phyloP scores from a whole-genome alignment of 2,113 vertebrate species.

The Lampris megalopsis region DNA sequence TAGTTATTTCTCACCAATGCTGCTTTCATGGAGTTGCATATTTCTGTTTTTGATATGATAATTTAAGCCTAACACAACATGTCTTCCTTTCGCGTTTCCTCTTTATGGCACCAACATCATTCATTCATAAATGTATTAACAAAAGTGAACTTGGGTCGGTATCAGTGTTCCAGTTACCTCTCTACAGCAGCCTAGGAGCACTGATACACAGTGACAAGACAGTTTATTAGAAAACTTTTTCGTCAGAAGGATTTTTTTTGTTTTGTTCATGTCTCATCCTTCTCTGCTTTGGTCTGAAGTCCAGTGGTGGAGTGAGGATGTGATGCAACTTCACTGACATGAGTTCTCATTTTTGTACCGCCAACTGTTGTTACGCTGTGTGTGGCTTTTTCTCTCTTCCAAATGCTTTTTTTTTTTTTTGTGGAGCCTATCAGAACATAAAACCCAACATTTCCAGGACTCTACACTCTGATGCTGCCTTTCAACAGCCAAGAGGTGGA shows the following conservation, averaged over 20 bases:
- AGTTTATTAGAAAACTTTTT: no score
- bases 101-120: no score
- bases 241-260: no score
- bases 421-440: slow-evolving; percentile 8
- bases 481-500: background rate
- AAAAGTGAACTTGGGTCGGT: no score
- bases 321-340: background rate
- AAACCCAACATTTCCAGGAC: slow-evolving; percentile 6
- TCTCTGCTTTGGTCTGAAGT: no score
- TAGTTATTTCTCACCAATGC: background rate
- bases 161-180: background rate
- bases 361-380: background rate
- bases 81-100: no score
- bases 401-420: background rate
- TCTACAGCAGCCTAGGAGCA: no score
- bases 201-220: no score
- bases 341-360: background rate
- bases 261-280: no score
- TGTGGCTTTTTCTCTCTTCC: background rate
- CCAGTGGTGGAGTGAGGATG: no score
- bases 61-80: background rate
- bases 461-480: background rate
- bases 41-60: no score
- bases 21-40: no score
- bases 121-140: background rate